Evolutionary conservation across 2,797 vertebrate species (phyloP).

Genomic region (Gymnothorax javanicus): DNA sequence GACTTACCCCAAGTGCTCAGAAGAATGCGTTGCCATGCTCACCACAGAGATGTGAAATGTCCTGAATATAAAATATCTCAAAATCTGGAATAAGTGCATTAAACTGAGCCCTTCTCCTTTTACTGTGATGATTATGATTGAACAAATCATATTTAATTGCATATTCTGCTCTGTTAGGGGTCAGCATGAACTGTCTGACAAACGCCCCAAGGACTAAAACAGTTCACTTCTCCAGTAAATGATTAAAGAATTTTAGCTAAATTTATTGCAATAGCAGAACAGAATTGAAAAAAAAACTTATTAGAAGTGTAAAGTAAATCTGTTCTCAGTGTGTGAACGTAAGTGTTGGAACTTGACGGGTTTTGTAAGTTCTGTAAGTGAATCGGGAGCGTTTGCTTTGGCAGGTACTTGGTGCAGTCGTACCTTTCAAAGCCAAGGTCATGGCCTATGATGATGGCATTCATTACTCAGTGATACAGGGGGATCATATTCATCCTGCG

Average conservation of each 20-base stretch:
- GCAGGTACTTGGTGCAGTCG: too few relatives aligned
- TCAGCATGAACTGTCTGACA: background rate
- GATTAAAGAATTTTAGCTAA: slow-evolving; percentile 68
- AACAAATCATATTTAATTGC: background rate
- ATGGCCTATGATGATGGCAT: too few relatives aligned
- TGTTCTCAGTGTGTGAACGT: background rate
- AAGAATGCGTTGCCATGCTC: background rate
- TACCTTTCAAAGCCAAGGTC: too few relatives aligned
- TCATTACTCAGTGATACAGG: too few relatives aligned
- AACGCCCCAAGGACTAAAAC: background rate
- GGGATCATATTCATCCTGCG: too few relatives aligned
- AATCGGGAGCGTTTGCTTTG: too few relatives aligned
- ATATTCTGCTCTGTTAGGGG: background rate
- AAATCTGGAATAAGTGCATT: background rate
- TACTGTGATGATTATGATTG: background rate
- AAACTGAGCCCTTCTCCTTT: background rate
- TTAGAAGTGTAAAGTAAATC: slow-evolving; percentile 16
- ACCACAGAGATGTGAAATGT: background rate
- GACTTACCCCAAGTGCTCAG: background rate
- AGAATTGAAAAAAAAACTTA: slow-evolving; percentile 57
- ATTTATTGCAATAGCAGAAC: slow-evolving; percentile 66
- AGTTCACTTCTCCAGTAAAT: slow-evolving; percentile 49
- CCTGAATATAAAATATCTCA: background rate
- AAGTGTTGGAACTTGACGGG: background rate
- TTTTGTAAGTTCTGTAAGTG: background rate